Percentiles rank a stretch among this genome's conserved stretches.
Conservation (phyloP, 2,888 invertebrate species). For the Cynaeus angustus region DNA sequence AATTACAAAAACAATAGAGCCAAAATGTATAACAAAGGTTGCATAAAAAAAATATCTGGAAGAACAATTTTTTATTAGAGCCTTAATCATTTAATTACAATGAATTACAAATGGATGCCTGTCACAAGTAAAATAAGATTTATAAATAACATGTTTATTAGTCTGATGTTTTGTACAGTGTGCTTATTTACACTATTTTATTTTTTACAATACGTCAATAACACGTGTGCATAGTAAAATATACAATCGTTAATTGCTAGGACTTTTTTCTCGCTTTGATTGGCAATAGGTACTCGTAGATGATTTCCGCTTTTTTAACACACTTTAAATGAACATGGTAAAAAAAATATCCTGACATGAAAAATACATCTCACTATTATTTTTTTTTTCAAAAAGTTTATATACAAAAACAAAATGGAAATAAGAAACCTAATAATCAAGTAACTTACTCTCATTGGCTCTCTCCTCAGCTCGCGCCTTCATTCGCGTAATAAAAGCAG, state of each 20-base stretch:
- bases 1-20: no score
- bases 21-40: no score
- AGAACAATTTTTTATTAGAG: constrained; percentile 10
- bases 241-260: constrained; percentile 13
- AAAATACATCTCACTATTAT: constrained; percentile 9
- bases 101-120: constrained; percentile 23
- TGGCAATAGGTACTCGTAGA: constrained; percentile 10
- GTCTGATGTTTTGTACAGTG: constrained; percentile 33
- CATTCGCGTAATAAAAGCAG: constrained; percentile 95
- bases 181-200: constrained; percentile 32
- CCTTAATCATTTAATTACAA: constrained; percentile 5
- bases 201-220: constrained; percentile 27
- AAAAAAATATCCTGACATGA: constrained; percentile 18
- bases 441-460: constrained; percentile 72
- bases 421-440: constrained; percentile 51
- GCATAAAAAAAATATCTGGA: no score
- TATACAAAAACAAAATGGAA: constrained; percentile 32
- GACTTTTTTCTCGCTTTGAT: constrained; percentile 4
- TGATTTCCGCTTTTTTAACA: constrained; percentile 1
- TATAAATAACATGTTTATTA: constrained; percentile 38
- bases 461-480: constrained; percentile 89
- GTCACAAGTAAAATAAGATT: constrained; percentile 31
- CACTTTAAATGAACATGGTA: constrained; percentile 17
- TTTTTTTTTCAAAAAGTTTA: constrained; percentile 11
- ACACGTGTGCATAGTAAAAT: constrained; percentile 14